Evolutionary conservation across 1,140 invertebrate species (phyloP).

Genomic region (Hycleus phaleratus): DNA sequence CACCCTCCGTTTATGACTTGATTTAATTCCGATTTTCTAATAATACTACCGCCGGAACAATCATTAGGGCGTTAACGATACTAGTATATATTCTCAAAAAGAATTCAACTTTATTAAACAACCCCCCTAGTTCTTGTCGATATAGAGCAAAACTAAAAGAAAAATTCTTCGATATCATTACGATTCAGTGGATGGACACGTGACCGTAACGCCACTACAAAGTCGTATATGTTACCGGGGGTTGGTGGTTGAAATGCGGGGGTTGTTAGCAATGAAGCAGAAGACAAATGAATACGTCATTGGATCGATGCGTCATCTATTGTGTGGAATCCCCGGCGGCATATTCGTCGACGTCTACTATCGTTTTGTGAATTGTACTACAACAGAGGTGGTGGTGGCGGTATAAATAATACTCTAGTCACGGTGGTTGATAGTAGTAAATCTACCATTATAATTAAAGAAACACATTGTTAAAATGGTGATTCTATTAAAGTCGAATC

Average conservation of each 20-base stretch:
- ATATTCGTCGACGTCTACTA: slow-evolving; percentile 11
- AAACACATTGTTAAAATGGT: neutral
- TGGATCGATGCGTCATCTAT: slow-evolving; percentile 31
- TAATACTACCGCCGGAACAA: too few species aligned
- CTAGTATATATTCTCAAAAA: too few species aligned
- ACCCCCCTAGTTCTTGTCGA: too few species aligned
- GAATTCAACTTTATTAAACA: too few species aligned
- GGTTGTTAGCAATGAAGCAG: slow-evolving; percentile 16
- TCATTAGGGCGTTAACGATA: too few species aligned
- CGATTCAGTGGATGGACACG: too few species aligned
- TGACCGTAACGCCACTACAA: too few species aligned
- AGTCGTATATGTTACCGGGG: neutral
- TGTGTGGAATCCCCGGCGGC: slow-evolving; percentile 24
- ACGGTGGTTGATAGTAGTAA: neutral
- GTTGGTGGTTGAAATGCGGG: slow-evolving; percentile 1
- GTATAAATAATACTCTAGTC: neutral
- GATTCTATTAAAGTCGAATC: neutral
- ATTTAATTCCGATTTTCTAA: too few species aligned
- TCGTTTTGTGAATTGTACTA: slow-evolving; percentile 13
- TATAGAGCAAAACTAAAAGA: too few species aligned
- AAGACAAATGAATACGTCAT: slow-evolving; percentile 32
- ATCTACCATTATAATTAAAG: neutral
- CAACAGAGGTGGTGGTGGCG: slow-evolving; percentile 1
- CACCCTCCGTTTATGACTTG: too few species aligned
- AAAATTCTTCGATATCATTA: too few species aligned